phyloP scores from a whole-genome alignment of 2,888 invertebrate species.

The Drosophila neutralis region DNA sequence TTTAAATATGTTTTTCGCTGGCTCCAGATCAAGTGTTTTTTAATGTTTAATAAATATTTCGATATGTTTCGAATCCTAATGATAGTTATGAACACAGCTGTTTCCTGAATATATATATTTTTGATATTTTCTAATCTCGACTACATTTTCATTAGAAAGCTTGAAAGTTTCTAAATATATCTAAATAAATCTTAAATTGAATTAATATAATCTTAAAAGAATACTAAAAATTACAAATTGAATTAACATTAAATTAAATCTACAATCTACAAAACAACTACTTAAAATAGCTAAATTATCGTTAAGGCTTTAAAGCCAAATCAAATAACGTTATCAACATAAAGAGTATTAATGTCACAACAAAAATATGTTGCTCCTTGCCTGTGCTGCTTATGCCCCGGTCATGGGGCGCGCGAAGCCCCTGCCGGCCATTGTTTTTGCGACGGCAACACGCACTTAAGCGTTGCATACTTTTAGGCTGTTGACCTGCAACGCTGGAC shows the following conservation, averaged over 20 bases:
- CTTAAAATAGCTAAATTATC: neutral
- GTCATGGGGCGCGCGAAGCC: slow-evolving; percentile 38
- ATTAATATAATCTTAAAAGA: neutral
- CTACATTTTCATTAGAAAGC: neutral
- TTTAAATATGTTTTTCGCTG: neutral
- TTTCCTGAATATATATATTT: neutral
- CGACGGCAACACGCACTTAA: slow-evolving; percentile 55
- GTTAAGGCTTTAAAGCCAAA: neutral
- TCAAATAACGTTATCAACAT: neutral
- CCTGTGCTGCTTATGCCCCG: slow-evolving; percentile 9
- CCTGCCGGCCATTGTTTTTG: slow-evolving; percentile 44
- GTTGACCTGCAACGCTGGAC: slow-evolving; percentile 62
- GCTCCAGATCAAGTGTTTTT: neutral
- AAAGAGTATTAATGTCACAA: slow-evolving; percentile 29
- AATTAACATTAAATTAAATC: neutral
- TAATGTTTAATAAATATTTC: neutral
- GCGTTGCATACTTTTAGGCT: slow-evolving; percentile 78
- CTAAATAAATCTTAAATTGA: neutral
- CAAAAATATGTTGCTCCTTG: neutral
- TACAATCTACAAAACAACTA: neutral
- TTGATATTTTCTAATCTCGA: neutral
- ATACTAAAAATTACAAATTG: neutral
- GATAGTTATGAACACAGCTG: neutral
- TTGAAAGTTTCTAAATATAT: neutral
- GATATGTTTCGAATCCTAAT: neutral